Conservation (phyloP, 1,140 invertebrate species). For the Subanguina moxae region DNA sequence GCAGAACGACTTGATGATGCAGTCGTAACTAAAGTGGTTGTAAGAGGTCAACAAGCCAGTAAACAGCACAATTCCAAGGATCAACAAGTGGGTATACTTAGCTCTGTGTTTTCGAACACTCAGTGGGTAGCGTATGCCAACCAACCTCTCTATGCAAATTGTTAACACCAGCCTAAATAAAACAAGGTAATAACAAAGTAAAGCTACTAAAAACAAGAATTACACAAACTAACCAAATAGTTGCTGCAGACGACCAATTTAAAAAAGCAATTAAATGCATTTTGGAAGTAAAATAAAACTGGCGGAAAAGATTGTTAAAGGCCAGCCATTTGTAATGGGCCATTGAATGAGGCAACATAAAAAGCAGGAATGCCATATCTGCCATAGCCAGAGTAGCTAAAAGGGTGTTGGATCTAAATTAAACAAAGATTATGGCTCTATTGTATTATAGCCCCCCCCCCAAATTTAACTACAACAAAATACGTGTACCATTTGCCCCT, state of each 20-base stretch:
- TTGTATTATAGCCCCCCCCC: too few relatives aligned
- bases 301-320: conserved; percentile 23
- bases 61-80: conserved; percentile 6
- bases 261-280: conserved; percentile 26
- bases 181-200: conserved; percentile 9
- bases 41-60: conserved; percentile 35
- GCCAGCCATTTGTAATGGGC: conserved; percentile 26
- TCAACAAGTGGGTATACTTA: conserved; percentile 16
- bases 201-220: neutral
- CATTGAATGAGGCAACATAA: conserved; percentile 31
- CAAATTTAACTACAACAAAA: too few relatives aligned
- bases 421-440: too few relatives aligned
- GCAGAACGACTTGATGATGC: conserved; percentile 28
- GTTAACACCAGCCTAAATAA: conserved; percentile 30
- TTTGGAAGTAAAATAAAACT: conserved; percentile 31
- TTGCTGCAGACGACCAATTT: conserved; percentile 18
- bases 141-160: conserved; percentile 33
- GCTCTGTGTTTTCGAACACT: conserved; percentile 18
- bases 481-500: too few relatives aligned
- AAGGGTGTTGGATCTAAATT: conserved; percentile 27
- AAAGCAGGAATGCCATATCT: conserved; percentile 27
- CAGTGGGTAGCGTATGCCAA: conserved; percentile 18
- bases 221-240: conserved; percentile 6
- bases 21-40: conserved; percentile 28
- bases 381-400: conserved; percentile 24